These are phyloP conservation scores for Plebejus melissa DNA, from an alignment of 2,888 invertebrate species.

Conservation along the genomic window DNA sequence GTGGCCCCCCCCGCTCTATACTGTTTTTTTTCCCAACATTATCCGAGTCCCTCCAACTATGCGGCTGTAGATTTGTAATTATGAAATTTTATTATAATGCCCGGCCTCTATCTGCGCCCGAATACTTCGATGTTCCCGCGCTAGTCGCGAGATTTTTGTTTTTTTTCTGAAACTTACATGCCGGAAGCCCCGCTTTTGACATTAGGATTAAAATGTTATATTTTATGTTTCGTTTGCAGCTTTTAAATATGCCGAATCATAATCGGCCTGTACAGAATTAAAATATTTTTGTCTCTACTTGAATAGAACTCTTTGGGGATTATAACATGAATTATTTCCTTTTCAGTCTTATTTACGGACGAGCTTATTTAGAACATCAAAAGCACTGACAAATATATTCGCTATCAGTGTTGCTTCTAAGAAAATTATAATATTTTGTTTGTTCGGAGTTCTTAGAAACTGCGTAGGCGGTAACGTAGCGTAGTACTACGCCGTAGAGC, in stretches of 20 bases:
- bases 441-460: not conserved
- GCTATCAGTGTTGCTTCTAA: not conserved
- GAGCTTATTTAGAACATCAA: not conserved
- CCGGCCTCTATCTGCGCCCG: constrained; percentile 21
- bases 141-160: constrained; percentile 11
- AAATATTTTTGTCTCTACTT: not conserved
- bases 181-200: constrained; percentile 1
- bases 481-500: constrained; percentile 24
- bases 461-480: constrained; percentile 9
- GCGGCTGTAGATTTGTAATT: constrained; percentile 64
- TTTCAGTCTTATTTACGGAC: not conserved
- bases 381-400: not conserved
- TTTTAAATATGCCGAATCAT: not conserved
- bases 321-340: not conserved
- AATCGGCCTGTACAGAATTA: not conserved
- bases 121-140: constrained; percentile 27
- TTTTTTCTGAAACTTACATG: constrained; percentile 13
- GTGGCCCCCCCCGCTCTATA: constrained; percentile 56
- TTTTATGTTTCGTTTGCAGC: not conserved
- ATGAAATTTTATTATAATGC: constrained; percentile 52
- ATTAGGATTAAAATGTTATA: constrained; percentile 15
- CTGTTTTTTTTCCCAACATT: constrained; percentile 67
- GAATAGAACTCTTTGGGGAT: not conserved
- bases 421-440: not conserved
- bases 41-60: constrained; percentile 71